Conservation (phyloP, 2,113 vertebrate species). For the Tenrec ecaudatus region DNA sequence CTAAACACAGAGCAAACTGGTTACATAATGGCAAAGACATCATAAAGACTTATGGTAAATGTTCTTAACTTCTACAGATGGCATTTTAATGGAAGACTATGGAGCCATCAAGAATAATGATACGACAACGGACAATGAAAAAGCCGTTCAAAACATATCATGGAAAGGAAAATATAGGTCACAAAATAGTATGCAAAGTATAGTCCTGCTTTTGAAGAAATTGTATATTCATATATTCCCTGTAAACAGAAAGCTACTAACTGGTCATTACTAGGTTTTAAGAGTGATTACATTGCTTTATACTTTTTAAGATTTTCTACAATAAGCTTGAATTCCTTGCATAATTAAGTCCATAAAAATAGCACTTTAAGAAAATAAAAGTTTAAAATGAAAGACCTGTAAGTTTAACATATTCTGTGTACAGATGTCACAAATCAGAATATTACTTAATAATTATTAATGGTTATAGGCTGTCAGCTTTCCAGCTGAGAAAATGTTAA, state of each 20-base stretch:
- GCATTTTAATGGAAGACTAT: constrained; percentile 30
- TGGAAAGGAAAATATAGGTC: not conserved
- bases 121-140: not conserved
- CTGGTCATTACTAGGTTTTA: not conserved
- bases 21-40: constrained; percentile 38
- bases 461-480: constrained; percentile 22
- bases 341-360: too few species aligned
- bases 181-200: not conserved
- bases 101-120: constrained; percentile 36
- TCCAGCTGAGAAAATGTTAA: constrained; percentile 44
- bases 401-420: not conserved
- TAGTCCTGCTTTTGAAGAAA: not conserved
- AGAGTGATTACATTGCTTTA: not conserved
- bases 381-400: not conserved
- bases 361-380: not conserved
- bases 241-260: not conserved
- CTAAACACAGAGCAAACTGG: constrained; percentile 77
- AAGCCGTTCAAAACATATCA: constrained; percentile 8
- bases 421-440: constrained; percentile 46
- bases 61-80: constrained; percentile 31
- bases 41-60: constrained; percentile 2
- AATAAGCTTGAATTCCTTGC: not conserved
- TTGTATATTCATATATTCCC: not conserved
- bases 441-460: not conserved
- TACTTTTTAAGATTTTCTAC: too few species aligned